phyloP scores from a whole-genome alignment of 2,113 vertebrate species.

The Clarias batrachus region DNA sequence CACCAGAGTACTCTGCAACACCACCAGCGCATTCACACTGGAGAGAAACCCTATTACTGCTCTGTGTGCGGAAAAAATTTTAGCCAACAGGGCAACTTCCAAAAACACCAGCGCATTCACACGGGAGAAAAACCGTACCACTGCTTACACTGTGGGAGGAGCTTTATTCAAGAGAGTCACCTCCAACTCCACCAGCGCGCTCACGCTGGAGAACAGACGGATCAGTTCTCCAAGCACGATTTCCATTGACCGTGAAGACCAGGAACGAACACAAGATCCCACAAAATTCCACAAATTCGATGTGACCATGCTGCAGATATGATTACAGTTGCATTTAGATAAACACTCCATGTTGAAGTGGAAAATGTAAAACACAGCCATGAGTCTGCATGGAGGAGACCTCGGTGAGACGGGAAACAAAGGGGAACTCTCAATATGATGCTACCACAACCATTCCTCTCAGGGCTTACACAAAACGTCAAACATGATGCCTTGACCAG shows the following conservation, averaged over 20 bases:
- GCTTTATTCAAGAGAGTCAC: not conserved
- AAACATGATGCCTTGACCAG: too few relatives aligned
- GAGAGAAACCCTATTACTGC: constrained; percentile 12
- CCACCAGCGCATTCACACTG: constrained; percentile 11
- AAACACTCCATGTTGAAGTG: not conserved
- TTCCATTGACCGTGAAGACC: not conserved
- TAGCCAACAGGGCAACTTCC: constrained; percentile 4
- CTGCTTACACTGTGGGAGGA: constrained; percentile 2
- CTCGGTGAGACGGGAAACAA: not conserved
- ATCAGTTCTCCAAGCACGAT: not conserved
- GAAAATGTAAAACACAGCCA: not conserved
- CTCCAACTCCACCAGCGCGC: not conserved
- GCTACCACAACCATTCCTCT: not conserved
- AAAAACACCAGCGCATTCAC: constrained; percentile 23
- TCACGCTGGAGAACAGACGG: not conserved
- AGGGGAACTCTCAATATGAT: not conserved
- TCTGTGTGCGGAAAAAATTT: constrained; percentile 5
- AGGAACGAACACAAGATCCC: not conserved
- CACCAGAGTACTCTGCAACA: not conserved
- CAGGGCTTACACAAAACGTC: not conserved
- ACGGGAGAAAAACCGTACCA: not conserved
- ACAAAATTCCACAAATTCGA: not conserved
- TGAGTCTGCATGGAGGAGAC: not conserved
- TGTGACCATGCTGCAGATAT: not conserved
- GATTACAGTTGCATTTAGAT: not conserved